Conservation (phyloP, 53 echinoderm and acorn worm genomes). For the Antedon mediterranea region DNA sequence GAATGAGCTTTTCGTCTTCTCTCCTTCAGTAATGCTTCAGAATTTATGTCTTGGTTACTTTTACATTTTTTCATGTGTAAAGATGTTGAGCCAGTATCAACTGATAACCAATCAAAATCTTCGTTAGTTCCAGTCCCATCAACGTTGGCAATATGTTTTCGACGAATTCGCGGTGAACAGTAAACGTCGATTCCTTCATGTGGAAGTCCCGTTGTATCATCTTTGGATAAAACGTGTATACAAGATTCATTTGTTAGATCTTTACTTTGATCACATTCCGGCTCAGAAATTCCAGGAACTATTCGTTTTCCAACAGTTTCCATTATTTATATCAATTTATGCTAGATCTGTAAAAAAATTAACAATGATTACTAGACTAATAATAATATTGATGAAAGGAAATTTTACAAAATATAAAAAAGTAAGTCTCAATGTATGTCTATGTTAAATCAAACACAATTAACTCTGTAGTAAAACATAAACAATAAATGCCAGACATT, state of each 20-base stretch:
- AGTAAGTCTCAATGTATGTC: too few relatives aligned
- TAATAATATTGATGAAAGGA: too few relatives aligned
- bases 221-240: neutral
- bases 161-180: neutral
- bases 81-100: neutral
- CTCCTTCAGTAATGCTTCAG: neutral
- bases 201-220: neutral
- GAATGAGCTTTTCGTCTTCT: neutral
- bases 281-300: neutral
- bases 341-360: too few relatives aligned
- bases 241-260: neutral
- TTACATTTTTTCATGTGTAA: neutral
- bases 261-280: neutral
- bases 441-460: too few relatives aligned
- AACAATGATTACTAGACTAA: too few relatives aligned
- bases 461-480: too few relatives aligned
- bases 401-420: too few relatives aligned
- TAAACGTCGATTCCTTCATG: neutral
- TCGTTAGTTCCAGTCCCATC: neutral
- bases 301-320: neutral
- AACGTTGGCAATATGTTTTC: neutral
- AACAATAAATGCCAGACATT: too few relatives aligned
- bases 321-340: too few relatives aligned
- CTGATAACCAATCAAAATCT: neutral
- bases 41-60: neutral